Conservation (phyloP, 2,113 vertebrate genomes). For the Pipa parva region DNA sequence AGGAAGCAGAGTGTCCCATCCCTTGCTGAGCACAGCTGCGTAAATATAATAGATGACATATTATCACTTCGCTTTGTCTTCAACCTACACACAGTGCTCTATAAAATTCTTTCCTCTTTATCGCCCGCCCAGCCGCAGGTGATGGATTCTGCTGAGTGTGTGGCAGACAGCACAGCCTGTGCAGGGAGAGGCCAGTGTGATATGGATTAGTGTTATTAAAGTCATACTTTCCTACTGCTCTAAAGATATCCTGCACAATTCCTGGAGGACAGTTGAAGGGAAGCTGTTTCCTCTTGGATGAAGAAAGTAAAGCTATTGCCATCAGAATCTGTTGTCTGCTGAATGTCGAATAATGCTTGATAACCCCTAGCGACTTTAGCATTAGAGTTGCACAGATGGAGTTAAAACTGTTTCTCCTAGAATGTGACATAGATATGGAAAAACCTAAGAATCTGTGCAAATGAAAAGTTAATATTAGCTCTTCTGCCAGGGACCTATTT, state of each 20-base stretch:
- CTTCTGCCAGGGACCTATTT: too few relatives aligned
- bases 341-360: too few relatives aligned
- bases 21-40: constrained; percentile 45
- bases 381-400: too few relatives aligned
- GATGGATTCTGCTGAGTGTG: constrained; percentile 60
- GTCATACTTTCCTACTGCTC: not conserved
- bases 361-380: too few relatives aligned
- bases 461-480: too few relatives aligned
- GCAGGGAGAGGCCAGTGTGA: constrained; percentile 5
- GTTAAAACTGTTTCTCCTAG: too few relatives aligned
- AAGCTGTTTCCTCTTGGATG: not conserved
- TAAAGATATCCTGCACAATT: constrained; percentile 1
- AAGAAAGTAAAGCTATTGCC: not conserved
- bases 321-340: not conserved
- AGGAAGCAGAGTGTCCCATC: constrained; percentile 56
- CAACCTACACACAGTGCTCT: constrained; percentile 46
- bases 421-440: too few relatives aligned
- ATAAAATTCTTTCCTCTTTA: constrained; percentile 62
- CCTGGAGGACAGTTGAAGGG: constrained; percentile 14
- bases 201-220: constrained; percentile 24
- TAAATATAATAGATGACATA: constrained; percentile 67
- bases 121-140: constrained; percentile 55
- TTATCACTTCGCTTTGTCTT: constrained; percentile 48
- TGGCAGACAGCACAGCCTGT: constrained; percentile 5
- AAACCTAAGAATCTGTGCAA: too few relatives aligned